Evolutionary conservation across 2,797 vertebrate species (phyloP), one percentile per base, ranked within the genome.

Genomic region (Australoheros facetus): DNA sequence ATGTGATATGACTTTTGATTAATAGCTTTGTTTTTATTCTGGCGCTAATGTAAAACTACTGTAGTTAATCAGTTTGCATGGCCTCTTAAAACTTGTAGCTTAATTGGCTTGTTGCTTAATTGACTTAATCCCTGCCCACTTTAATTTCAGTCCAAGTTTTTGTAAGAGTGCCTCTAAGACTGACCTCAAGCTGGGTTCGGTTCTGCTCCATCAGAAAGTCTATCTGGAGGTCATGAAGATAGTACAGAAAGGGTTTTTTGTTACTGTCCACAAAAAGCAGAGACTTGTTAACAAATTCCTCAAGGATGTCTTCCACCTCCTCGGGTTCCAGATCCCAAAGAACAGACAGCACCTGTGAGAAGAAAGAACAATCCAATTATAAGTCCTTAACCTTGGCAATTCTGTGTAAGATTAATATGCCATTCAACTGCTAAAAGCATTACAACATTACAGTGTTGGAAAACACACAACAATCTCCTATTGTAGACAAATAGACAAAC

Each of bases 191-290:
- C 73, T 97, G 95, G 53, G 81, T 91, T 64, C 93, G 95, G 92
- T 99, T 98, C 88, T 98, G 97, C 92, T 99, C 98, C n/a, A 93
- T 95, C 75, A 99, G 96, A 80, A 99, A 99, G 94, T 99, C 98
- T 80, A 99, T 95, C 84, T 99, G 98, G 30, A 99, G 96, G 90
- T 99, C 98, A 17, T 99, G 98, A 88, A 99, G 96, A 93, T 97
- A 99, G 92, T 99, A 99, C 76, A 94, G 94, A 89, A 96, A 96
- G 0, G 97, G 97, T 59, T 96, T 96, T 82, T 94, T 95, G 86
- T 99, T 95, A 55, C 92, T 96, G 94, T 99, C 97, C 85, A 97
- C 95, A 83, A 97, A 99, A 73, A 99, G 91, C 1, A 99, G 94
- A 1, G 98, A 99, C 86, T 98, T 99, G 93, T 99, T 98, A 76